Evolutionary conservation across 2,113 vertebrate genomes (phyloP).

Genomic region (Sus scrofa): DNA sequence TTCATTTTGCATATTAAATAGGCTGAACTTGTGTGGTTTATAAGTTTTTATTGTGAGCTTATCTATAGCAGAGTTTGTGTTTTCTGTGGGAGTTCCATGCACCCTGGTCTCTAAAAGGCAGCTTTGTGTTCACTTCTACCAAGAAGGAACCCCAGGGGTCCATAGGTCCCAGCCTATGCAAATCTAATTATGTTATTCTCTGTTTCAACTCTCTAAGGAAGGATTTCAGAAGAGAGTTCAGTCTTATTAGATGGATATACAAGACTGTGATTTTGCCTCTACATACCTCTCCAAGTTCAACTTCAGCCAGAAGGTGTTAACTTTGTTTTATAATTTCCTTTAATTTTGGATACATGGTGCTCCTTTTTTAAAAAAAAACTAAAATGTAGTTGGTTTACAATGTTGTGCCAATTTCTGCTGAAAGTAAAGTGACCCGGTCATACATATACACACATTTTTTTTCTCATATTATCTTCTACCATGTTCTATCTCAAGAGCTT

Average conservation of each 20-base stretch:
- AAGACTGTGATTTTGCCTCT: neutral
- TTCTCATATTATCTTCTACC: too few relatives aligned
- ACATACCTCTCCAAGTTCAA: neutral
- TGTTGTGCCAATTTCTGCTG: too few relatives aligned
- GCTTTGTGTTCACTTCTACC: neutral
- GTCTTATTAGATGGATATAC: neutral
- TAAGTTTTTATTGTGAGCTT: neutral
- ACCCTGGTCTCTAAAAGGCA: neutral
- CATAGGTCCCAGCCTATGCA: neutral
- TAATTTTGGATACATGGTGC: neutral
- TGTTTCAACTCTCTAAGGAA: conserved; percentile 10
- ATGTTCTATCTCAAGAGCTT: too few relatives aligned
- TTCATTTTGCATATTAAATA: neutral
- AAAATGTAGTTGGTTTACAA: too few relatives aligned
- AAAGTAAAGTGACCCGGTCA: too few relatives aligned
- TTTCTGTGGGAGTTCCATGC: neutral
- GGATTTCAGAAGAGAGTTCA: neutral
- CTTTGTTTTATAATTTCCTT: neutral
- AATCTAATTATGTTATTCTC: neutral
- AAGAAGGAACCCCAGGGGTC: neutral
- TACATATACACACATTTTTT: too few relatives aligned
- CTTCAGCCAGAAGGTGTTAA: neutral
- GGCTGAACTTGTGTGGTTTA: neutral
- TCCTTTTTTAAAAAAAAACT: too few relatives aligned
- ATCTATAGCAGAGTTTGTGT: neutral